These are phyloP conservation scores for Agonopterix arenella DNA, from an alignment of 2,888 invertebrate species.

Conservation along the genomic window DNA sequence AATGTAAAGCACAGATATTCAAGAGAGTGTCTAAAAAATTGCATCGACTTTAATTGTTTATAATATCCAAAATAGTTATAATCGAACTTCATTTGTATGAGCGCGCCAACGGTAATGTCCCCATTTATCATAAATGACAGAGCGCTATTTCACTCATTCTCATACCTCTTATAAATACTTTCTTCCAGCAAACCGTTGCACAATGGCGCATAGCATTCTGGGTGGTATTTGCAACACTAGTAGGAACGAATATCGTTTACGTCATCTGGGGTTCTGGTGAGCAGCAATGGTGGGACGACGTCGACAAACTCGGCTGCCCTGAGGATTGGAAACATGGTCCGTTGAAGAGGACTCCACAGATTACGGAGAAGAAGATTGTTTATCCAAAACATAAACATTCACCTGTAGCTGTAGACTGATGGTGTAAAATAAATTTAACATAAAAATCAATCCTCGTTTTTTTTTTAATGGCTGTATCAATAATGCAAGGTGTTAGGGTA, in stretches of 20 bases:
- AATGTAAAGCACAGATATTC: too few species aligned
- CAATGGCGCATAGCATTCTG: constrained; percentile 89
- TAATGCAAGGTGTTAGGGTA: too few species aligned
- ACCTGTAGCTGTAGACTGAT: constrained; percentile 40
- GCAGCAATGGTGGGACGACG: constrained; percentile 86
- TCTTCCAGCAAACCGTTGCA: constrained; percentile 69
- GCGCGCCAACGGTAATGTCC: too few species aligned
- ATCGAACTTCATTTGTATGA: too few species aligned
- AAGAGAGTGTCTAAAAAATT: too few species aligned
- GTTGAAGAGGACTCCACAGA: constrained; percentile 31
- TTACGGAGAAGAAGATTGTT: constrained; percentile 50
- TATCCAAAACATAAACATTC: constrained; percentile 61
- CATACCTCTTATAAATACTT: background rate
- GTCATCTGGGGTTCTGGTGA: constrained; percentile 85
- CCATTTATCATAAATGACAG: too few species aligned
- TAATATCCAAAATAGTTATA: too few species aligned
- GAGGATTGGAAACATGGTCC: constrained; percentile 56
- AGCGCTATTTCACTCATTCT: too few species aligned
- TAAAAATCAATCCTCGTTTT: background rate
- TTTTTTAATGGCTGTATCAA: background rate
- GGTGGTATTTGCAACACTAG: constrained; percentile 82
- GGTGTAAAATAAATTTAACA: background rate
- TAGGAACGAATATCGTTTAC: constrained; percentile 82
- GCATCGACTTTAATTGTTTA: too few species aligned
- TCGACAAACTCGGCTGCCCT: constrained; percentile 65